Percentiles rank a stretch among this genome's conserved stretches.
Evolutionary conservation across 2,113 vertebrate species (phyloP).

Genomic region (Sprattus sprattus): DNA sequence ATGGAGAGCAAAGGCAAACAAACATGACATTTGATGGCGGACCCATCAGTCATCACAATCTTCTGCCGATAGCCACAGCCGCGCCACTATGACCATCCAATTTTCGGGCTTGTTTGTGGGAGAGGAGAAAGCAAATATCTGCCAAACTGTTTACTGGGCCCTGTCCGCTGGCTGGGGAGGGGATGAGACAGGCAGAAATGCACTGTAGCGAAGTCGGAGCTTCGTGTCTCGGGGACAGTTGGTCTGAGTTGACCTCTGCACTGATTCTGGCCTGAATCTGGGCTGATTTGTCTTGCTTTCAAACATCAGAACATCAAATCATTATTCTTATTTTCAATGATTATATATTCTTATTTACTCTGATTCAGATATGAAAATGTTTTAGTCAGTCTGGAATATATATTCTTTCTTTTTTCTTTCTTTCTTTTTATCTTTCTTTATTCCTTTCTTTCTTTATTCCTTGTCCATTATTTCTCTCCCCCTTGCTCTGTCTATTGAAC

Average conservation of each 20-base stretch:
- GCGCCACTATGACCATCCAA: slow-evolving; percentile 35
- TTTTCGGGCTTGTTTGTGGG: slow-evolving; percentile 38
- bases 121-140: slow-evolving; percentile 41
- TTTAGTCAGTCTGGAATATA: neutral
- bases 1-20: slow-evolving; percentile 34
- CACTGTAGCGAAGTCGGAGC: slow-evolving; percentile 1
- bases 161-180: neutral
- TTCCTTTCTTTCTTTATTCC: neutral
- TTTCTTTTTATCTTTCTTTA: neutral
- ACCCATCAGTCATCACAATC: slow-evolving; percentile 36
- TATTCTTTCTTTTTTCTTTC: neutral
- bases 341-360: no score
- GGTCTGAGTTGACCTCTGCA: neutral
- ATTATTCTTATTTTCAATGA: neutral
- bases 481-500: no score
- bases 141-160: slow-evolving; percentile 40
- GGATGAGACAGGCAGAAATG: neutral
- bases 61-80: slow-evolving; percentile 33
- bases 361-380: neutral
- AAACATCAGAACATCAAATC: neutral
- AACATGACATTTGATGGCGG: slow-evolving; percentile 37
- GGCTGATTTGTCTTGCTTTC: no score
- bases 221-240: slow-evolving; percentile 21
- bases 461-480: neutral
- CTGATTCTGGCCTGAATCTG: no score